These are phyloP conservation scores for Drosophila mayri DNA, from an alignment of 1,140 invertebrate genomes.

Conservation along the genomic window DNA sequence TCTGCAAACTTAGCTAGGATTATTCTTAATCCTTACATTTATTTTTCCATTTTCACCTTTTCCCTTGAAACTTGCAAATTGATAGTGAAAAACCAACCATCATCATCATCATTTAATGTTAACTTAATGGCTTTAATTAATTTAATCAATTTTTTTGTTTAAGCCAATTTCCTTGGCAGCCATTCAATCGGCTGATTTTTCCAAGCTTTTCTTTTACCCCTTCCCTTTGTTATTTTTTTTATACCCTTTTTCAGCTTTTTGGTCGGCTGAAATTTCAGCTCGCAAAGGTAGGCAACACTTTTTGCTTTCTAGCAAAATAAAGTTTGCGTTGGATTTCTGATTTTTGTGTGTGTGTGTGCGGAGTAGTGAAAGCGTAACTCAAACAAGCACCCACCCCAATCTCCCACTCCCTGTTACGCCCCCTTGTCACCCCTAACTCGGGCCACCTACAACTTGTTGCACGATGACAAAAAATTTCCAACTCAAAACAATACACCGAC, in stretches of 20 bases:
- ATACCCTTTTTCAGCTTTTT: conserved; percentile 6
- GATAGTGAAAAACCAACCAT: not conserved
- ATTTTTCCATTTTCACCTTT: not conserved
- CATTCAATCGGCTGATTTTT: conserved; percentile 12
- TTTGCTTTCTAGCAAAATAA: conserved; percentile 25
- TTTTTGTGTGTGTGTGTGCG: conserved; percentile 11
- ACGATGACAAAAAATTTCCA: conserved; percentile 53
- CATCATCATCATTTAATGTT: conserved; percentile 1
- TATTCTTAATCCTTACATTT: not conserved
- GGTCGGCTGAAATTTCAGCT: conserved; percentile 13
- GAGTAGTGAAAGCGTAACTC: conserved; percentile 16
- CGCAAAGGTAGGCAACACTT: conserved; percentile 68
- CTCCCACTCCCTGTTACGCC: conserved; percentile 9
- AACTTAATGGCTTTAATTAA: conserved; percentile 4
- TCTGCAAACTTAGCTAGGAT: no score
- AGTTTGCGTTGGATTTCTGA: conserved; percentile 44
- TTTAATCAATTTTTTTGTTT: conserved; percentile 28
- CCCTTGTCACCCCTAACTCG: not conserved
- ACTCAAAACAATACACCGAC: conserved; percentile 68
- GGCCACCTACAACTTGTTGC: conserved; percentile 63
- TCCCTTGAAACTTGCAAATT: conserved; percentile 1
- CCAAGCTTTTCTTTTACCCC: not conserved
- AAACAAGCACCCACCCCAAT: conserved; percentile 2
- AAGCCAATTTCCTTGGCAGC: conserved; percentile 25
- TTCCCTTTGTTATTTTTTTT: not conserved